Evolutionary conservation across 1,140 invertebrate genomes (phyloP).

Genomic region (Hypsibius dujardini): DNA sequence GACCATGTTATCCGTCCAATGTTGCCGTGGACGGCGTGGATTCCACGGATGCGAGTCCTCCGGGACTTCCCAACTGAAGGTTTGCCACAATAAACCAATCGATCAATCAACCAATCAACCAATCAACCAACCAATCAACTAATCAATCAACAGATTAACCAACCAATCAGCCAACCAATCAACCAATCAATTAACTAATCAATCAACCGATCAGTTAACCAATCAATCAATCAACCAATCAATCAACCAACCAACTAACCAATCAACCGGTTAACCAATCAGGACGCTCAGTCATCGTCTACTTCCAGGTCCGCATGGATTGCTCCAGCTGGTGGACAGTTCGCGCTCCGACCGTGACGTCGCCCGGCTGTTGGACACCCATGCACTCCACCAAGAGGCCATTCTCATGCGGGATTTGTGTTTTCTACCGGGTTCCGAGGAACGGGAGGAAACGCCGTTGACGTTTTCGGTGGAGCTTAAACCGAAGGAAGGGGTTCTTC

Average conservation of each 20-base stretch:
- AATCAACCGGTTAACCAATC: too few species aligned
- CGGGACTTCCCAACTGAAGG: too few species aligned
- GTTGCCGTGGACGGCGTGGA: background rate
- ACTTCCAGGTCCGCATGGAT: background rate
- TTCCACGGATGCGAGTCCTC: background rate
- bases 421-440: background rate
- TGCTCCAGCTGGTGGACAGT: background rate
- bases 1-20: background rate
- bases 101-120: background rate
- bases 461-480: slow-evolving; percentile 6
- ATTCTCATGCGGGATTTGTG: background rate
- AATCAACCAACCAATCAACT: too few species aligned
- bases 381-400: background rate
- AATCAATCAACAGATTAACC: too few species aligned
- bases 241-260: too few species aligned
- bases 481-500: slow-evolving; percentile 5
- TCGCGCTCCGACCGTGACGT: background rate
- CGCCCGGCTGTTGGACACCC: background rate
- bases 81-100: background rate
- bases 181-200: too few species aligned
- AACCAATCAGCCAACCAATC: too few species aligned
- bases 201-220: too few species aligned
- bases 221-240: too few species aligned
- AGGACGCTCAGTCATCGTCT: background rate
- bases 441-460: background rate